Evolutionary conservation across 2,797 vertebrate species (phyloP).

Genomic region (Megaceryle alcyon): DNA sequence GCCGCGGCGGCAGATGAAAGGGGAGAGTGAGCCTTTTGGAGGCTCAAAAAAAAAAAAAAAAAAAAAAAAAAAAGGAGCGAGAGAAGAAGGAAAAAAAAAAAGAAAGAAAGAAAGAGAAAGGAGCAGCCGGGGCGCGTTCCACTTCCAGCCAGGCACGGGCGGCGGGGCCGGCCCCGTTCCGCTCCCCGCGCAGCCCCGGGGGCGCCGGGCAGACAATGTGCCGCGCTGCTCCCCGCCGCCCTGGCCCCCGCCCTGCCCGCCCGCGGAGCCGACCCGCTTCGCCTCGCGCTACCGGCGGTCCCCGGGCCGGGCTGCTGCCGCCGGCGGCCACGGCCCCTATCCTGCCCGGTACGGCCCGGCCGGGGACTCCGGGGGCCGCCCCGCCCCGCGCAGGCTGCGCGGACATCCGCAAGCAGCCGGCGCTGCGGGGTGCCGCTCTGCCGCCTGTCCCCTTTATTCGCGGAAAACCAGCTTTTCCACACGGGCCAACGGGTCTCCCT

Average conservation of each 20-base stretch:
- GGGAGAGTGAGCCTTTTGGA: slow-evolving; percentile 78
- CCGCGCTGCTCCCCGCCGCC: neutral
- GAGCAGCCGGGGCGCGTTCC: slow-evolving; percentile 53
- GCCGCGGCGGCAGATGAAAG: slow-evolving; percentile 85
- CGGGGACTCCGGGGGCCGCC: neutral
- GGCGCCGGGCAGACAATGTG: neutral
- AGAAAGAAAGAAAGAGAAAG: slow-evolving; percentile 71
- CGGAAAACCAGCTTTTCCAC: neutral
- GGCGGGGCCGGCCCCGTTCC: neutral
- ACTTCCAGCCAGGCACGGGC: slow-evolving; percentile 68
- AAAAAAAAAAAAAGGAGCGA: neutral
- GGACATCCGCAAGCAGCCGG: neutral
- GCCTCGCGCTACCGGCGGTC: neutral
- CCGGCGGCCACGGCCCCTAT: neutral
- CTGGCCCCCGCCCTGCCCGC: neutral
- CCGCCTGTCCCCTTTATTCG: neutral
- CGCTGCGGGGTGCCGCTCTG: neutral
- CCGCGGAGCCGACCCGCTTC: neutral
- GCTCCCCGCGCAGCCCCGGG: neutral
- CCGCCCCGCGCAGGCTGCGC: neutral
- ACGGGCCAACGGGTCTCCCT: neutral
- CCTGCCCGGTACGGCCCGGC: neutral
- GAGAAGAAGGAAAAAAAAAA: slow-evolving; percentile 72
- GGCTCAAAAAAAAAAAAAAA: slow-evolving; percentile 72
- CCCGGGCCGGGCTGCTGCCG: no score